phyloP scores from a whole-genome alignment of 2,113 vertebrate genomes.

The Mastomys natalensis region DNA sequence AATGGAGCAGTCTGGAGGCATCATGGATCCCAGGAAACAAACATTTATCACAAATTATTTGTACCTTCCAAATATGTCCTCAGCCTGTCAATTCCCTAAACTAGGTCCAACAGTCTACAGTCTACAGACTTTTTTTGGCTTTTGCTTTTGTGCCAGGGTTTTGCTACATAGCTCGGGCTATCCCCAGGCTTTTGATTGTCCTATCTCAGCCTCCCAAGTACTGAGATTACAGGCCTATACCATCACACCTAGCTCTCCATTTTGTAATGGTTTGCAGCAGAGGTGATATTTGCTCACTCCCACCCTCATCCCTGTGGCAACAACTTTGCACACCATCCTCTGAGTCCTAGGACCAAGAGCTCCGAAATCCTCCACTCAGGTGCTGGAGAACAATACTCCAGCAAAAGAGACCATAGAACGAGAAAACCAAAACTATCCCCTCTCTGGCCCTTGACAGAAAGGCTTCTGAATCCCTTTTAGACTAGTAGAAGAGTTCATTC shows the following conservation, averaged over 20 bases:
- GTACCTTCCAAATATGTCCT: conserved; percentile 45
- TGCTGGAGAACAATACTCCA: background rate
- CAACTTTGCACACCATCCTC: background rate
- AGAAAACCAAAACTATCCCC: conserved; percentile 1
- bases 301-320: background rate
- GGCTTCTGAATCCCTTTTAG: background rate
- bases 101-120: background rate
- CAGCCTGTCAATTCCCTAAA: conserved; percentile 36
- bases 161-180: background rate
- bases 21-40: background rate
- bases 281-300: background rate
- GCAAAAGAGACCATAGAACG: background rate
- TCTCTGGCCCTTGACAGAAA: conserved; percentile 11
- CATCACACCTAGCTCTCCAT: background rate
- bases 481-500: background rate
- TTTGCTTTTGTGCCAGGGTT: background rate
- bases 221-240: background rate
- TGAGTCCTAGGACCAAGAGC: background rate
- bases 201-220: background rate
- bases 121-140: background rate
- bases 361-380: background rate
- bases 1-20: background rate
- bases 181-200: background rate
- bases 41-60: background rate
- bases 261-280: conserved; percentile 17